Evolutionary conservation across 1,140 invertebrate species (phyloP).

Genomic region (Ips typographus): DNA sequence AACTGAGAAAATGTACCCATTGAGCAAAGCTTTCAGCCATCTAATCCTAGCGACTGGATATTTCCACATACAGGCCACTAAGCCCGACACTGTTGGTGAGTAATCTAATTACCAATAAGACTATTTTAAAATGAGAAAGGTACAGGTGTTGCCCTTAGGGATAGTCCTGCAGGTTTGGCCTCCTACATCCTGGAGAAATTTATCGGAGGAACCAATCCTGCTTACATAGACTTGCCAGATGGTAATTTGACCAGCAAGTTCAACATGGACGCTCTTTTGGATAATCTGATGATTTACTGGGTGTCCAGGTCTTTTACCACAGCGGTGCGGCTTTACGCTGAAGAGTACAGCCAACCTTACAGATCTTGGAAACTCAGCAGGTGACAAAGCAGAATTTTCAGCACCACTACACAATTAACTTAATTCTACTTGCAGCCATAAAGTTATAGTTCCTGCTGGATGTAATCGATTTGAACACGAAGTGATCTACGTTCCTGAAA

Average conservation of each 20-base stretch:
- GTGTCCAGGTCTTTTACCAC: conserved; percentile 73
- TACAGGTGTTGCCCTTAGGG: conserved; percentile 61
- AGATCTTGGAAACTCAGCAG: background rate
- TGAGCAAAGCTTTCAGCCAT: background rate
- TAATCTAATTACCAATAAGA: background rate
- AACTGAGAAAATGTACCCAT: background rate
- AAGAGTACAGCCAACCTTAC: conserved; percentile 46
- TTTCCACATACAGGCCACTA: conserved; percentile 82
- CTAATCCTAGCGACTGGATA: conserved; percentile 70
- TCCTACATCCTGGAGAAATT: conserved; percentile 88
- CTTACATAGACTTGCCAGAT: conserved; percentile 54
- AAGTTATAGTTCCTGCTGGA: background rate
- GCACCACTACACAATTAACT: too few relatives aligned
- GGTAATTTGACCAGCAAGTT: conserved; percentile 70
- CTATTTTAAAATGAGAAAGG: background rate
- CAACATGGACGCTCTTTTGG: conserved; percentile 74
- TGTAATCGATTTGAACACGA: background rate
- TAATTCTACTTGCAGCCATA: too few relatives aligned
- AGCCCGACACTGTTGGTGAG: conserved; percentile 86
- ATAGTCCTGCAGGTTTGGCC: conserved; percentile 74
- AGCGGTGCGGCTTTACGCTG: conserved; percentile 75
- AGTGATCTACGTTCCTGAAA: background rate
- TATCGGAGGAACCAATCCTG: conserved; percentile 67
- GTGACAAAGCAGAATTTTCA: background rate
- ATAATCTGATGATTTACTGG: conserved; percentile 92